Base-by-base conservation (phyloP, 2,888 invertebrate species). In the Brachyopa scutellaris region DNA sequence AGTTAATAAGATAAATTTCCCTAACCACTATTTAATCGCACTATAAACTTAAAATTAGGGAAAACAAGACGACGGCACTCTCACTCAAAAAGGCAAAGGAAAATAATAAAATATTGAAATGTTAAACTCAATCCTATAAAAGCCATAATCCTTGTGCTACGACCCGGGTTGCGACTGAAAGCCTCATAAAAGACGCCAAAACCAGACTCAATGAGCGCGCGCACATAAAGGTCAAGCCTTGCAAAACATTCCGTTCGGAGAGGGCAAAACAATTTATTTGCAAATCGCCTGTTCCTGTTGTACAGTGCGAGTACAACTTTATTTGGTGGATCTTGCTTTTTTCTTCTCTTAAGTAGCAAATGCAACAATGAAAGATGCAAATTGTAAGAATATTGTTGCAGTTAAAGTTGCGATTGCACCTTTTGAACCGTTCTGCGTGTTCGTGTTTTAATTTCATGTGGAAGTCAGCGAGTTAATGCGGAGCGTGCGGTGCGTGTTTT, bases 251-350 rank as follows among this genome's bases (percentile, higher is more conserved):
- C 53, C 31, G 4, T 61, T 55, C 67, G 11, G 40, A 42, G 67
- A 80, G 78, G 72, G 57, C 69, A 74, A 64, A 74, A 42, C 57
- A 74, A 80, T 74, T 80, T 64, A 64, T 59, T 59, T 62, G 69
- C 40, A 61, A 57, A 66, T 61, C 57, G 17, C 72, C 23, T 67
- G 51, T 47, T 53, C 47, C 15, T 62, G 17, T 57, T 36, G 29
- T 13, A 26, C 21, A 29, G 29, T 29, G 9, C 42, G 9, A 8
- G 15, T 61, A 74, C 55, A 73, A 69, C 73, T 74, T 62, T 40
- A 79, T 79, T 67, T 73, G 38, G 1, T 19, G 55, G 49, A 42
- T 61, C 26, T 72, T 53, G 36, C n/a, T n/a, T n/a, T n/a, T n/a
- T n/a, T n/a, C n/a, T n/a, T n/a, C n/a, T n/a, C n/a, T n/a, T n/a